These are phyloP conservation scores for Macheiramphus alcinus DNA, from an alignment of 2,113 vertebrate genomes.

Conservation along the genomic window DNA sequence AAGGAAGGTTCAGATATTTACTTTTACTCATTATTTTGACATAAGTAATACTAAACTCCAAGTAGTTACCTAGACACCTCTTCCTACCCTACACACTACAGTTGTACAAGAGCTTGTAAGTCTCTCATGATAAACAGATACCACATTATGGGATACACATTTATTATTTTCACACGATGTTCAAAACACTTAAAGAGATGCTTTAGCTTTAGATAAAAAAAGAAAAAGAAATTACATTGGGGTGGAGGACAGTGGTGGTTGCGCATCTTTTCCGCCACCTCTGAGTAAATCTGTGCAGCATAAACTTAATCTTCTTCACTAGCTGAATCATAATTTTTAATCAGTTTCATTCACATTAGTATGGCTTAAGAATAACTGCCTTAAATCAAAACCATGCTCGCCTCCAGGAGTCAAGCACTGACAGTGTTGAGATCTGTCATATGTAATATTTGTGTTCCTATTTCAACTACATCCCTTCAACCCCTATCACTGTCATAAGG, in stretches of 20 bases:
- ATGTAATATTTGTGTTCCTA: not conserved
- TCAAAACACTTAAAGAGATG: not conserved
- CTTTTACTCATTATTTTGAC: not conserved
- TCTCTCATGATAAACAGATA: not conserved
- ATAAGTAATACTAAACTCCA: not conserved
- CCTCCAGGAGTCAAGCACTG: not conserved
- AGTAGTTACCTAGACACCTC: not conserved
- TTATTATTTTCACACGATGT: not conserved
- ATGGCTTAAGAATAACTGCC: not conserved
- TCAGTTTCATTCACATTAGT: not conserved
- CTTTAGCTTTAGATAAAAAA: not conserved
- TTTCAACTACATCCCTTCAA: not conserved
- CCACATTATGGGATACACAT: not conserved
- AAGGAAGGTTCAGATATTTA: not conserved
- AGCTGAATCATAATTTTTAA: not conserved
- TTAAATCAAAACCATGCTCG: not conserved
- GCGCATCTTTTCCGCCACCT: not conserved
- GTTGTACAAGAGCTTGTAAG: not conserved
- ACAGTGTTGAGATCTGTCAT: not conserved
- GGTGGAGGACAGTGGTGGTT: not conserved
- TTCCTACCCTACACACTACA: not conserved
- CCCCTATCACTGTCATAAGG: not conserved
- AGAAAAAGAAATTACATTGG: not conserved
- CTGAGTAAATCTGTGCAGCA: not conserved
- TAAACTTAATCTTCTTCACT: not conserved